Conservation (phyloP, 2,888 invertebrate species). For the Junonia oenone region DNA sequence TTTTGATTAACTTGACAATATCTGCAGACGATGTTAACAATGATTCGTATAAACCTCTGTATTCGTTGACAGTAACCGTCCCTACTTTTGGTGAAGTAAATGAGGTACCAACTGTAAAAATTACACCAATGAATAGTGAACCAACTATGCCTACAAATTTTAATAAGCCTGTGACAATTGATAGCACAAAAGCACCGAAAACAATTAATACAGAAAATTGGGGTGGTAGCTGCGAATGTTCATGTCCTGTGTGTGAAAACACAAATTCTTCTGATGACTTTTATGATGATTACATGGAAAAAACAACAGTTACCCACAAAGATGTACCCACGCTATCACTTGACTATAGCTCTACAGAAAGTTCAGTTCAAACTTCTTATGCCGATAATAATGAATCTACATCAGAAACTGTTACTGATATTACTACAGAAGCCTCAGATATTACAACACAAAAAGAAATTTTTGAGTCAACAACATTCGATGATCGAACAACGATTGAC, state of each 20-base stretch:
- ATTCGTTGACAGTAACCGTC: conserved; percentile 89
- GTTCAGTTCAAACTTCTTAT: background rate
- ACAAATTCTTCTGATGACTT: conserved; percentile 53
- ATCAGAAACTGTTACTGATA: conserved; percentile 8
- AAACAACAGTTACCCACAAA: conserved; percentile 31
- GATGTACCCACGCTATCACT: conserved; percentile 24
- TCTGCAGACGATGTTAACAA: conserved; percentile 81
- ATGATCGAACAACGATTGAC: conserved; percentile 38
- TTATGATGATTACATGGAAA: conserved; percentile 58
- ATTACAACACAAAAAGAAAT: conserved; percentile 29
- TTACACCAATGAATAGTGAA: conserved; percentile 67
- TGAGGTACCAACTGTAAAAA: conserved; percentile 77
- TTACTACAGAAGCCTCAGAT: conserved; percentile 16
- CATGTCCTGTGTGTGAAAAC: conserved; percentile 83
- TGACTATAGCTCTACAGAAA: conserved; percentile 29
- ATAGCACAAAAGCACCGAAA: conserved; percentile 46
- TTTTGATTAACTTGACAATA: conserved; percentile 90
- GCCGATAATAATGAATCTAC: background rate
- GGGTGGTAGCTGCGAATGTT: conserved; percentile 86
- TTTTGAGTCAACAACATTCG: conserved; percentile 25
- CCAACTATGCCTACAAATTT: conserved; percentile 64
- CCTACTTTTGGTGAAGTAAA: conserved; percentile 81
- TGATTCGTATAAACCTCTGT: conserved; percentile 81
- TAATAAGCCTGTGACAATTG: conserved; percentile 63
- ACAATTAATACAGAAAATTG: conserved; percentile 47